Conservation (phyloP, 1,140 invertebrate species). For the Drosophila orena region DNA sequence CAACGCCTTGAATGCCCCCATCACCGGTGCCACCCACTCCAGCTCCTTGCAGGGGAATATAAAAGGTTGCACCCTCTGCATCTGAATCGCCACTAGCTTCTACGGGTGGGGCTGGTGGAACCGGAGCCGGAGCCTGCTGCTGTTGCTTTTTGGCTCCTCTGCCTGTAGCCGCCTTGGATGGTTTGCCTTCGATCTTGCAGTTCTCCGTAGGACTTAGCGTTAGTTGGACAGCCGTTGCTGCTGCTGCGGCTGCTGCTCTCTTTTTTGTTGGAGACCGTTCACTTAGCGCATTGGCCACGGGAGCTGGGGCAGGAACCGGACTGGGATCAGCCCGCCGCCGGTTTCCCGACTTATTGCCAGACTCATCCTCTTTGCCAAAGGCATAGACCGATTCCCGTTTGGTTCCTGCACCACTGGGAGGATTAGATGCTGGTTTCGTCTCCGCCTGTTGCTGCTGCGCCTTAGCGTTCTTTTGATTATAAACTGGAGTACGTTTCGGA, state of each 20-base stretch:
- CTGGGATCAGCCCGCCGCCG: constrained; percentile 33
- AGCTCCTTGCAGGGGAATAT: constrained; percentile 88
- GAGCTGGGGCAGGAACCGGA: constrained; percentile 60
- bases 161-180: constrained; percentile 42
- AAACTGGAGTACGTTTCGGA: constrained; percentile 67
- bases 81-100: constrained; percentile 67
- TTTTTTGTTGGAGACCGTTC: constrained; percentile 79
- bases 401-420: not conserved
- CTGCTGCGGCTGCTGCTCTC: constrained; percentile 63
- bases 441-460: constrained; percentile 42
- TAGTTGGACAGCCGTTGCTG: constrained; percentile 74
- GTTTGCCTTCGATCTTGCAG: constrained; percentile 67
- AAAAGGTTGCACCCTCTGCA: constrained; percentile 88
- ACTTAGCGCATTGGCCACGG: constrained; percentile 81
- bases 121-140: constrained; percentile 13
- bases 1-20: constrained; percentile 88
- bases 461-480: constrained; percentile 63
- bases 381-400: constrained; percentile 63
- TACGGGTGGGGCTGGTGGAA: constrained; percentile 18
- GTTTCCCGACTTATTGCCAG: constrained; percentile 32
- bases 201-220: constrained; percentile 80
- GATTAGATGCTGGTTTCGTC: constrained; percentile 7
- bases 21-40: constrained; percentile 85
- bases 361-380: constrained; percentile 67
- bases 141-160: constrained; percentile 61